These are phyloP conservation scores for Gymnoscopelus braueri DNA, from an alignment of 2,797 vertebrate genomes.

Conservation along the genomic window DNA sequence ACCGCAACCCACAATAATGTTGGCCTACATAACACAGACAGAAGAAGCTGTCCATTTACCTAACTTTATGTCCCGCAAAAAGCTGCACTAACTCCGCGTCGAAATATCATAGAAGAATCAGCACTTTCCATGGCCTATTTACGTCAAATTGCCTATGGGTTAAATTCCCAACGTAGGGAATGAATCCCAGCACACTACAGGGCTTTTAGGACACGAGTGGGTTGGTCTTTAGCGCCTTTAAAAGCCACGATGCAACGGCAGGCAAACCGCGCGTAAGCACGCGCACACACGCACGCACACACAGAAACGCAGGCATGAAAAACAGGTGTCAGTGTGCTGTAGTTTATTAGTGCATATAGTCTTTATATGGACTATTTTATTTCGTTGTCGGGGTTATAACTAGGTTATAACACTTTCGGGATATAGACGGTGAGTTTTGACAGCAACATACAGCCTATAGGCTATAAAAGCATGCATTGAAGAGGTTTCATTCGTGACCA, in stretches of 20 bases:
- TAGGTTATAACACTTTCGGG: too few species aligned
- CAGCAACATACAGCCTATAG: too few species aligned
- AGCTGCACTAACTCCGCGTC: not conserved
- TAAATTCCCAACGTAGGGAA: slow-evolving; percentile 13
- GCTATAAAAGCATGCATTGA: too few species aligned
- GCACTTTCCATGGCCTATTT: not conserved
- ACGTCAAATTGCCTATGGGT: slow-evolving; percentile 10
- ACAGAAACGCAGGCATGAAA: too few species aligned
- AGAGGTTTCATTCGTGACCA: too few species aligned
- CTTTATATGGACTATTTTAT: too few species aligned
- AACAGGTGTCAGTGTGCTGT: too few species aligned
- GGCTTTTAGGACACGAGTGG: slow-evolving; percentile 40
- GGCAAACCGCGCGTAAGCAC: slow-evolving; percentile 15
- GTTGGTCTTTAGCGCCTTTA: slow-evolving; percentile 40
- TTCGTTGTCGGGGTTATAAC: too few species aligned
- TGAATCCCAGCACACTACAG: slow-evolving; percentile 45
- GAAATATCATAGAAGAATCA: too few species aligned
- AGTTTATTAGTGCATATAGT: too few species aligned
- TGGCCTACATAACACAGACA: slow-evolving; percentile 21
- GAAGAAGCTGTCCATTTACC: not conserved
- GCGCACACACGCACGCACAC: too few species aligned
- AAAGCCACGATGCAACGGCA: slow-evolving; percentile 19
- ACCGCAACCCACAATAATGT: slow-evolving; percentile 4
- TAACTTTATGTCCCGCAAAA: not conserved
- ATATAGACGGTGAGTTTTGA: too few species aligned